Evolutionary conservation across 2,113 vertebrate genomes (phyloP).

Genomic region (Toxotes jaculatrix): DNA sequence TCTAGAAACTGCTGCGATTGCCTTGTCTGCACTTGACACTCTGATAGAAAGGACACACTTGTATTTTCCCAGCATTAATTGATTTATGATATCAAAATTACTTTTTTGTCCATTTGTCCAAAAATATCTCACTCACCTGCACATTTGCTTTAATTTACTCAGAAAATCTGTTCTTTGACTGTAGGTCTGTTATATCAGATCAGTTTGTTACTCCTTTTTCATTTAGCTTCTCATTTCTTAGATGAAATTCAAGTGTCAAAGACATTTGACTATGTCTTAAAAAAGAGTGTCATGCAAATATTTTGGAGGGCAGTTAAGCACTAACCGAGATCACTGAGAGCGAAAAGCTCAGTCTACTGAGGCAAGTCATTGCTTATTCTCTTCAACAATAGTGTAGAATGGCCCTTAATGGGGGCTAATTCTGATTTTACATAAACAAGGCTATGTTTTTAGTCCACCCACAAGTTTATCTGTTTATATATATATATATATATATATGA

Average conservation of each 20-base stretch:
- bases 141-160: not conserved
- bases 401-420: not conserved
- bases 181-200: no score
- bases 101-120: not conserved
- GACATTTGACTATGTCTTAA: not conserved
- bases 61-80: not conserved
- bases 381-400: not conserved
- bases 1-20: no score
- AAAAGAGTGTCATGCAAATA: not conserved
- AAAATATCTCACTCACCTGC: not conserved
- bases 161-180: not conserved
- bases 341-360: not conserved
- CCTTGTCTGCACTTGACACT: no score
- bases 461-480: constrained; percentile 13
- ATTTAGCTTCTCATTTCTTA: not conserved
- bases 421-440: constrained; percentile 9
- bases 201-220: no score
- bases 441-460: not conserved
- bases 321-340: not conserved
- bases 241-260: no score
- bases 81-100: not conserved
- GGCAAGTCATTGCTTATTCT: not conserved
- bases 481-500: no score
- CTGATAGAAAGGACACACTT: no score
- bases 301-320: not conserved